Base-by-base conservation (phyloP, 2,888 invertebrate genomes). In the Drosophila hamatofila region DNA sequence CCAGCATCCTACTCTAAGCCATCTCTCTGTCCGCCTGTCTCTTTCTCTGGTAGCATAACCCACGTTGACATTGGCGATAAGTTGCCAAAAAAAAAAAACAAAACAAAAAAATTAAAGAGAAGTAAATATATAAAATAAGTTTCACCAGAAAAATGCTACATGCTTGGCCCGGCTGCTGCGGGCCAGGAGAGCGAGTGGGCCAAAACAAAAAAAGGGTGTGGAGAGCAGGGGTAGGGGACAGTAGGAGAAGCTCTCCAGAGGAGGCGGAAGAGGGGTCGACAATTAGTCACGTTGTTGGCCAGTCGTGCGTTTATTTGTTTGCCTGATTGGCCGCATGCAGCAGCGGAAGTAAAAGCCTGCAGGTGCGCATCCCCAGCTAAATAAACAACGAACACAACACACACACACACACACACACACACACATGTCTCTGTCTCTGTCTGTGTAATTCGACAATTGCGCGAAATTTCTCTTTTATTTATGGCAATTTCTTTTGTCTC, bases 331-430 rank as follows among this genome's bases (percentile, higher is more conserved):
- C 74, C 61, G 65, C 61, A 18, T 52, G 49, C 55, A 14, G 46
- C 78, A 63, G 66, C 84, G 85, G 85, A 85, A 85, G 90, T 89
- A 86, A 85, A 86, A 86, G 88, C 69, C 74, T 81, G 89, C 89
- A 81, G 84, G 82, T 84, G 84, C 81, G 61, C 78, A 72, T 83
- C 75, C 75, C 69, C 59, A 48, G 61, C 44, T 67, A 54, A 63
- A 30, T 49, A 18, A 49, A 30, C 27, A 49, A 30, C 48, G 7
- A n/a, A 6, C 48, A 6, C 48, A 55, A 35, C 44, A 44, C 27
- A 62, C n/a, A 57, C 18, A 51, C 18, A 48, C 42, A 56, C 14
- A 49, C 27, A 23, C 39, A 57, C 21, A 57, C 48, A 25, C 49
- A 30, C n/a, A 46, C 56, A 23, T 44, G 44, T 25, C 23, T 16